Percentiles rank a stretch among this genome's conserved stretches.
Conservation (phyloP, 2,113 vertebrate species). For the Picathartes gymnocephalus region DNA sequence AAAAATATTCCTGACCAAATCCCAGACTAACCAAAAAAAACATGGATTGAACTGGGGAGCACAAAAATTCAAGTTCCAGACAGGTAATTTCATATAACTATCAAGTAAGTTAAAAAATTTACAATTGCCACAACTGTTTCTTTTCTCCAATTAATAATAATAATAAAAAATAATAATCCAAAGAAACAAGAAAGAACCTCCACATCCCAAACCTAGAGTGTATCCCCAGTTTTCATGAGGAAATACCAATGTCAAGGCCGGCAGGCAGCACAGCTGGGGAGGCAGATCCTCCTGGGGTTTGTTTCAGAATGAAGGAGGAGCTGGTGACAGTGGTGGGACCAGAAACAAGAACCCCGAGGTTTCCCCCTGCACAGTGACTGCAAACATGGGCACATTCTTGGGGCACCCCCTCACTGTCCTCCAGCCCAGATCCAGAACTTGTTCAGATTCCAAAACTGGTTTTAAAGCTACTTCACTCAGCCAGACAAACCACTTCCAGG, state of each 20-base stretch:
- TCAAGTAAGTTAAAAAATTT: background rate
- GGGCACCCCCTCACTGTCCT: background rate
- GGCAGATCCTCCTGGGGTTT: background rate
- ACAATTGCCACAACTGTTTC: background rate
- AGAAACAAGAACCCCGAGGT: background rate
- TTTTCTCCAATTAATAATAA: background rate
- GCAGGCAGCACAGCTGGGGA: background rate
- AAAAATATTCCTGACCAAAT: background rate
- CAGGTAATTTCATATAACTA: background rate
- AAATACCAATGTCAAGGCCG: background rate
- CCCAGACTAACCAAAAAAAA: background rate
- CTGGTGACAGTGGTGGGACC: background rate
- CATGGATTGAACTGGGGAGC: background rate
- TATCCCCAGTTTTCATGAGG: background rate
- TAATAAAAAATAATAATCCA: background rate
- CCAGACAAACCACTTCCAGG: background rate
- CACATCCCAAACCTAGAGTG: background rate
- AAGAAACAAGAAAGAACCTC: background rate
- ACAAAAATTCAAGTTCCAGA: background rate
- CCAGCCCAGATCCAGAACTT: background rate
- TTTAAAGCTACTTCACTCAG: background rate
- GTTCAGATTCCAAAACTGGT: background rate
- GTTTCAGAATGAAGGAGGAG: background rate
- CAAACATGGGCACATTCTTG: background rate
- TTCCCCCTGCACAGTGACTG: background rate